Conservation (phyloP, 2,113 vertebrate genomes). For the Ciconia maguari region DNA sequence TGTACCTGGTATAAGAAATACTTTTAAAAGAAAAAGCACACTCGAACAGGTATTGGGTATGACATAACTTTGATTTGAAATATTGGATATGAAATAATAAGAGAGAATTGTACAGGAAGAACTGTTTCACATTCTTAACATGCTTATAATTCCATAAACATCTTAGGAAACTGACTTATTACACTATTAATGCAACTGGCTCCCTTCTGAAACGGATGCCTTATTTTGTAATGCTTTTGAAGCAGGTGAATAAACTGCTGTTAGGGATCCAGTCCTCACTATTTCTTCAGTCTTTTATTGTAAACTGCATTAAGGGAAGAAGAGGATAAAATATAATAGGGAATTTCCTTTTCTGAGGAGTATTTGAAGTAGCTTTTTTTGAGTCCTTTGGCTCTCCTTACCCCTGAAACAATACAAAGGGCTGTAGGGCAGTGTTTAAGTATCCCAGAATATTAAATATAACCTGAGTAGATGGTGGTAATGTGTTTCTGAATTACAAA, state of each 20-base stretch:
- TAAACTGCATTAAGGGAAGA: background rate
- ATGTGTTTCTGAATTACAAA: background rate
- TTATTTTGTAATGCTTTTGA: background rate
- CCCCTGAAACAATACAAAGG: background rate
- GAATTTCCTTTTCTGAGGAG: background rate
- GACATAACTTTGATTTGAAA: background rate
- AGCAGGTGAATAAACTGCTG: background rate
- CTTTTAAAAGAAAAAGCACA: background rate
- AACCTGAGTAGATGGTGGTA: background rate
- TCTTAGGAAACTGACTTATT: background rate
- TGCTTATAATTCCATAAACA: slow-evolving; percentile 7
- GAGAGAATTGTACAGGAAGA: background rate
- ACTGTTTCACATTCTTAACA: slow-evolving; percentile 1
- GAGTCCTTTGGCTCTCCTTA: background rate
- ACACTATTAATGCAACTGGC: background rate
- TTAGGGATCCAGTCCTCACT: background rate
- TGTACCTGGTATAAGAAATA: background rate
- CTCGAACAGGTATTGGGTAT: background rate
- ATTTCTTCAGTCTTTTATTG: background rate
- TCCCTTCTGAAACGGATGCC: background rate
- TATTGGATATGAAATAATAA: background rate
- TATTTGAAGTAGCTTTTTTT: background rate
- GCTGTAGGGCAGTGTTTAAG: background rate
- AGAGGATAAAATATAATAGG: background rate
- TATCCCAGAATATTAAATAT: background rate